Evolutionary conservation across 92 coral and sea anemone genomes (phyloP).

Genomic region (Porites divaricata): DNA sequence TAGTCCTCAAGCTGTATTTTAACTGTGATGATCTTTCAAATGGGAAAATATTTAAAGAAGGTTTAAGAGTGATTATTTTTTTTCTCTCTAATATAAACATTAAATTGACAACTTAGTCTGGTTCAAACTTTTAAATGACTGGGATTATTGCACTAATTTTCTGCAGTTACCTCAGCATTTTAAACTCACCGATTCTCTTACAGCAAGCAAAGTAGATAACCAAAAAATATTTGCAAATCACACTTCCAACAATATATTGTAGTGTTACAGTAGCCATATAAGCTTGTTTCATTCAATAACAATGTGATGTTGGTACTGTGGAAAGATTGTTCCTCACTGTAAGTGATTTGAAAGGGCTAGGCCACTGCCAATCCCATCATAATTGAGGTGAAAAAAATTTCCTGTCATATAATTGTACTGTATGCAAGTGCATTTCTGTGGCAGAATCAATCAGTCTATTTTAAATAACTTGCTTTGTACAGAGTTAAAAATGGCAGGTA

Average conservation of each 20-base stretch:
- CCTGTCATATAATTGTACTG: background rate
- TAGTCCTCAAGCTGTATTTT: background rate
- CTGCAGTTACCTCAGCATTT: background rate
- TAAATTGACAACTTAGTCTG: slow-evolving; percentile 1
- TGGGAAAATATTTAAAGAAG: background rate
- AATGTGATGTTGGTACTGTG: background rate
- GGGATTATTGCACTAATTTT: background rate
- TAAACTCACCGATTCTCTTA: background rate
- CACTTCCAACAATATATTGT: slow-evolving; percentile 2
- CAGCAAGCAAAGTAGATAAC: background rate
- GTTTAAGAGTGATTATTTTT: background rate
- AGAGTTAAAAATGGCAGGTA: too few species aligned
- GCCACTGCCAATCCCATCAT: background rate
- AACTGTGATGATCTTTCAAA: background rate
- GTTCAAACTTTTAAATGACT: background rate
- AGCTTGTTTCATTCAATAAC: background rate
- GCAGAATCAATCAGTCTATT: background rate
- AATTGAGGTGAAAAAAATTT: background rate
- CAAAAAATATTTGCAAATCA: background rate
- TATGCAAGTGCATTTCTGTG: background rate
- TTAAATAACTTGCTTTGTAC: slow-evolving; percentile 2
- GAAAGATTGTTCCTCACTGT: background rate
- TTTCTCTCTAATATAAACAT: background rate
- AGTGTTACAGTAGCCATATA: background rate
- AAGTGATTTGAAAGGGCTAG: background rate